phyloP scores from a whole-genome alignment of 2,797 vertebrate genomes.

The Lutjanus argentimaculatus region DNA sequence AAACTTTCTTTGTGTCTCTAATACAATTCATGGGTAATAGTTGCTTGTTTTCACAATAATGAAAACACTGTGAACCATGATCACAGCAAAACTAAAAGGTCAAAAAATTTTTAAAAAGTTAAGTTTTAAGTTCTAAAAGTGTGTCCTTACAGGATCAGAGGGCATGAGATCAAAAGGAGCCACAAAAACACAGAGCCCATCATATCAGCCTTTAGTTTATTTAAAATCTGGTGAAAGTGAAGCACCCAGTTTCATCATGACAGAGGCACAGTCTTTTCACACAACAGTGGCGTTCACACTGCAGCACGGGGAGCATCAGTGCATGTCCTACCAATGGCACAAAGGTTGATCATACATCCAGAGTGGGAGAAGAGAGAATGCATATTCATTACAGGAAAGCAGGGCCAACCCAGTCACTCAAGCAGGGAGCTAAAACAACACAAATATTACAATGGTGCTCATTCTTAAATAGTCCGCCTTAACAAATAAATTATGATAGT shows the following conservation, averaged over 20 bases:
- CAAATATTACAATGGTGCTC: neutral
- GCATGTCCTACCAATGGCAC: conserved; percentile 53
- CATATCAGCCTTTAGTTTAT: conserved; percentile 74
- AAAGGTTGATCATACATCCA: conserved; percentile 49
- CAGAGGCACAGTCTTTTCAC: conserved; percentile 59
- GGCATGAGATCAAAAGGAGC: conserved; percentile 18
- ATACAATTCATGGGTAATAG: too few relatives aligned
- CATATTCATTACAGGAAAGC: conserved; percentile 46
- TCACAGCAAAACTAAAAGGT: too few relatives aligned
- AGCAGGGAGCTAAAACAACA: conserved; percentile 25
- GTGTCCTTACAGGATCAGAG: conserved; percentile 7
- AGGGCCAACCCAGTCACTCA: conserved; percentile 20
- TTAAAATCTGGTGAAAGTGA: conserved; percentile 70
- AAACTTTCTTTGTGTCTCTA: too few relatives aligned
- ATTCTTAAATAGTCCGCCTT: conserved; percentile 5
- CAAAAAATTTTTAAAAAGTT: too few relatives aligned
- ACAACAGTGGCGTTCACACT: conserved; percentile 32
- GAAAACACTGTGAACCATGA: too few relatives aligned
- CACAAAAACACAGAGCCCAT: conserved; percentile 26
- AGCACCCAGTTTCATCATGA: conserved; percentile 59
- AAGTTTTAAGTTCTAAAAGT: too few relatives aligned
- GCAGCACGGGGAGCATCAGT: conserved; percentile 38
- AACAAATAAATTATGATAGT: conserved; percentile 4
- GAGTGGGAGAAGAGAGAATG: conserved; percentile 30
- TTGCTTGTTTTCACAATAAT: too few relatives aligned